Evolutionary conservation across 2,888 invertebrate genomes (phyloP), one percentile per base, ranked within the genome.

Genomic region (Eustalomyia histrio): DNA sequence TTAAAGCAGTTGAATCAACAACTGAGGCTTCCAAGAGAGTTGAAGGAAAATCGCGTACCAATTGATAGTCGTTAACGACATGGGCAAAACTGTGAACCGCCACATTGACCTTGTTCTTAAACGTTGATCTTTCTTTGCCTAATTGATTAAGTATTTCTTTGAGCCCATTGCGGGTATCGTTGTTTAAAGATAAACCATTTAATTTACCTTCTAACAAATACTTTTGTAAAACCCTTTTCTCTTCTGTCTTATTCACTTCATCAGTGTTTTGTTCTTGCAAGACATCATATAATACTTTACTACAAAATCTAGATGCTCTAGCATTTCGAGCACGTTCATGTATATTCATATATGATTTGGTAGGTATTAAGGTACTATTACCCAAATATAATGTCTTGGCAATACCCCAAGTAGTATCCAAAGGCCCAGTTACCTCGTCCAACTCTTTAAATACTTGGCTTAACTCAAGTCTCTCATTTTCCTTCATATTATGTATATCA

Each of bases 401-500:
- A 85, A 97, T 92, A 10, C 96, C 96, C 96, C 97, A 97, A 4
- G 96, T 96, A 63, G 94, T 93, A 87, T 96, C 95, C 61, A 98
- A 90, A 10, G 95, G 94, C 0, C 93, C 92, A 39, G 94, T 94
- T 1, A 94, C 89, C 84, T 93, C 92, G 88, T 98, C 97, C 29
- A 97, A 87, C 0, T 95, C 95, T 83, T 93, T 92, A 80, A 97
- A 92, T 6, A 82, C 72, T 72, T 85, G 84, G 3, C 74, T 71
- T 16, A 81, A 16, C 29, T 80, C 74, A 12, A 67, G 58, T 17
- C 85, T 88, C 33, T 81, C 67, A 21, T 71, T 67, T 52, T 71
- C 84, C 85, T 88, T 71, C 39, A 75, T n/a, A 89, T 83, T 83
- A 0, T 86, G 84, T 21, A 94, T 86, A 43, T 91, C 90, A 65